Evolutionary conservation across 2,113 vertebrate genomes (phyloP), one percentile per base, ranked within the genome.

Genomic region (Vireo altiloquus): DNA sequence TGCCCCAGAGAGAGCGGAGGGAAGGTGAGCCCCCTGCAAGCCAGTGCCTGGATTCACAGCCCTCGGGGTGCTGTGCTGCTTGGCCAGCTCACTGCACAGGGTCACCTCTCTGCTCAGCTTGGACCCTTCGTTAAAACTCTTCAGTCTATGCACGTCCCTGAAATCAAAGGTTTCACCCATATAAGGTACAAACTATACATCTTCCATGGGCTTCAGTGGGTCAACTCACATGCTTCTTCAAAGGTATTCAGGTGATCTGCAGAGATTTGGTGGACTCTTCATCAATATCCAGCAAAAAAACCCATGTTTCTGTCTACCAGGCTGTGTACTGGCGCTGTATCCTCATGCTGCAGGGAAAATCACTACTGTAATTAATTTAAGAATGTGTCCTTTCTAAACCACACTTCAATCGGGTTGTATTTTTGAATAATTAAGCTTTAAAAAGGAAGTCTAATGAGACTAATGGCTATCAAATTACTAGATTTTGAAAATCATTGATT

Each of bases 401-500:
- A 92, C 31, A 77, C 88, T 96, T 97, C 91, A 95, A 91, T 96
- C 3, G 75, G 39, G 71, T 95, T 94, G 81, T 78, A 87, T 95
- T 96, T 96, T 97, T 98, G 84, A 98, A 97, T 97, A 96, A 98
- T 98, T 98, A 97, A 95, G 96, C 96, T 97, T 97, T 96, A 95
- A 97, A 97, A 96, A 91, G 90, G 95, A 97, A 97, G 71, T 94
- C 93, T 98, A 97, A 98, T 98, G 96, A 98, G 96, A 97, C 95
- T 97, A 98, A 98, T 97, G 94, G 97, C 96, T 97, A 98, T 96
- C 97, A 97, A 98, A 98, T 98, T 97, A 97, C 96, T 94, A 95
- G 91, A 97, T 98, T 97, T 96, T 96, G 95, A 97, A 98, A 98
- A 98, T 96, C 96, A 97, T 93, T 96, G 97, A 97, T 97, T 97